A percentile compares a stretch with the other conserved stretches of the same genome.
Evolutionary conservation across 2,888 invertebrate genomes (phyloP).

Genomic region (Drosophila anomalipes): DNA sequence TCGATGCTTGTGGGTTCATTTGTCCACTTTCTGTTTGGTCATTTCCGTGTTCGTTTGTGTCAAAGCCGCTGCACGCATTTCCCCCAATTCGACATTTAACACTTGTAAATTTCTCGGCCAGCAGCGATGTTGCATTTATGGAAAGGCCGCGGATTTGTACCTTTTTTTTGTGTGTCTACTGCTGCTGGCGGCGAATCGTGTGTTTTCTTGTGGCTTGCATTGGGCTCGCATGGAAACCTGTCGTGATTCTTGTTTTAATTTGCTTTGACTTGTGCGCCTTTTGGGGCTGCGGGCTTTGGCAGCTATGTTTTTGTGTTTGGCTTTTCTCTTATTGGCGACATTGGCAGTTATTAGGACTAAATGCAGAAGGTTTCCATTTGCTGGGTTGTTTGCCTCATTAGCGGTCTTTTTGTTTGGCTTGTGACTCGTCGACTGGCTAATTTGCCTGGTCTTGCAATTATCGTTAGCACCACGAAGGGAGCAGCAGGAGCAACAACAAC

Average conservation of each 20-base stretch:
- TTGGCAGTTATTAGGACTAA: conserved; percentile 77
- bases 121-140: conserved; percentile 68
- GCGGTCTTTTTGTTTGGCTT: conserved; percentile 50
- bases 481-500: conserved; percentile 15
- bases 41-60: conserved; percentile 74
- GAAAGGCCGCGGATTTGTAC: conserved; percentile 39
- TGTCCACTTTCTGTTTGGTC: conserved; percentile 57
- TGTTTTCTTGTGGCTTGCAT: conserved; percentile 31
- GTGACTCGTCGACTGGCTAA: conserved; percentile 35
- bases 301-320: conserved; percentile 15
- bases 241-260: conserved; percentile 83
- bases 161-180: conserved; percentile 7
- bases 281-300: conserved; percentile 56
- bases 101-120: conserved; percentile 78
- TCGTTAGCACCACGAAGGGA: conserved; percentile 50
- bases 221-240: conserved; percentile 79
- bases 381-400: conserved; percentile 71
- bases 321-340: conserved; percentile 52
- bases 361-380: conserved; percentile 62
- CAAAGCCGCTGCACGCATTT: conserved; percentile 80
- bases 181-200: conserved; percentile 51
- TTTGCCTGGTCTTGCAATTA: conserved; percentile 58
- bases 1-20: conserved; percentile 59
- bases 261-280: conserved; percentile 82
- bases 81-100: conserved; percentile 79